Evolutionary conservation across 2,797 vertebrate species (phyloP).

Genomic region (Zenarchopterus dispar): DNA sequence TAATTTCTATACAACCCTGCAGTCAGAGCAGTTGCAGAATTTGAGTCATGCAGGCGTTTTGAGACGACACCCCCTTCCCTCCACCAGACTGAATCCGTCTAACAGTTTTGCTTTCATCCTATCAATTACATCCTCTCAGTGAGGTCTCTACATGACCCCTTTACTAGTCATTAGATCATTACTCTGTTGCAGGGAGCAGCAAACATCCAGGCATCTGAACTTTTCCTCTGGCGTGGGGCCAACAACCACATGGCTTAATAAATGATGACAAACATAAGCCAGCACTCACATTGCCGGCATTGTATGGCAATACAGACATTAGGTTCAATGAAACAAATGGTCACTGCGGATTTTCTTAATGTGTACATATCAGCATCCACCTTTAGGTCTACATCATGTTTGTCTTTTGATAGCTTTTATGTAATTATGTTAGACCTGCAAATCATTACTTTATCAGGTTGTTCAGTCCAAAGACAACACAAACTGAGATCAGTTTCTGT

Average conservation of each 20-base stretch:
- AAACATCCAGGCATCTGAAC: conserved; percentile 55
- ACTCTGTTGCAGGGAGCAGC: conserved; percentile 42
- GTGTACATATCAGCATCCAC: conserved; percentile 7
- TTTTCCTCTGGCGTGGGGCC: conserved; percentile 57
- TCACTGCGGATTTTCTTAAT: conserved; percentile 25
- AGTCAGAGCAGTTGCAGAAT: too few relatives aligned
- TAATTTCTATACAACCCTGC: too few relatives aligned
- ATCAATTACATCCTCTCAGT: conserved; percentile 49
- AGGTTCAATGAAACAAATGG: conserved; percentile 46
- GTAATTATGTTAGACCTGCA: not conserved
- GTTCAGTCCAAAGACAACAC: conserved; percentile 31
- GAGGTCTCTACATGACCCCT: conserved; percentile 27
- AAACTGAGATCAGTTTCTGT: conserved; percentile 54
- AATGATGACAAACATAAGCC: conserved; percentile 68
- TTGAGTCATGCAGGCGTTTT: too few relatives aligned
- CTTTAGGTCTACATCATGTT: conserved; percentile 2
- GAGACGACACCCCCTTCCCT: too few relatives aligned
- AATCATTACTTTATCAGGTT: conserved; percentile 46
- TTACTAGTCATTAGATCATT: conserved; percentile 52
- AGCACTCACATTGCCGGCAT: conserved; percentile 34
- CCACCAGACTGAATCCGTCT: not conserved
- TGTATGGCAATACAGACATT: conserved; percentile 25
- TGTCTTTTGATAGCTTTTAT: conserved; percentile 44
- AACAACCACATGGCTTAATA: conserved; percentile 64
- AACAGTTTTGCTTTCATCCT: conserved; percentile 44